Evolutionary conservation across 1,140 invertebrate species (phyloP).

Genomic region (Tenebrio molitor): DNA sequence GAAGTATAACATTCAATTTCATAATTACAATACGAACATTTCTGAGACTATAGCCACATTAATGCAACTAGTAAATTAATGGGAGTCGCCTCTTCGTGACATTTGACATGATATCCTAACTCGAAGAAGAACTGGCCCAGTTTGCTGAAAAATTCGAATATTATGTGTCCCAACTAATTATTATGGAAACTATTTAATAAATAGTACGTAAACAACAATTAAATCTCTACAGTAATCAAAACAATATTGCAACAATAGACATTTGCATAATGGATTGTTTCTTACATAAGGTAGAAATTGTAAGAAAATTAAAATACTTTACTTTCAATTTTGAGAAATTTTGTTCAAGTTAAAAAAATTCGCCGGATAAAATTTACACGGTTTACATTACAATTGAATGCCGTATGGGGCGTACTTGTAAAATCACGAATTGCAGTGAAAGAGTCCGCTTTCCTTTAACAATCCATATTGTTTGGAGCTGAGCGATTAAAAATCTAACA

Average conservation of each 20-base stretch:
- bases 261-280: conserved; percentile 40
- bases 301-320: conserved; percentile 37
- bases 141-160: conserved; percentile 17
- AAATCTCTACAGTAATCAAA: conserved; percentile 38
- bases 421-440: conserved; percentile 39
- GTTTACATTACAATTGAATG: conserved; percentile 34
- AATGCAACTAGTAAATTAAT: conserved; percentile 30
- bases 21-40: conserved; percentile 44
- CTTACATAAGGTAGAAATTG: conserved; percentile 36
- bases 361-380: conserved; percentile 28
- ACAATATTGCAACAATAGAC: conserved; percentile 35
- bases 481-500: conserved; percentile 3
- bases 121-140: conserved; percentile 1
- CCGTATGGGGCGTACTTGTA: conserved; percentile 27
- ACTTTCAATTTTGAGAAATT: conserved; percentile 41
- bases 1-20: conserved; percentile 48
- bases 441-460: conserved; percentile 33
- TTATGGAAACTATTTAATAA: conserved; percentile 37
- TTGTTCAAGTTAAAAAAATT: conserved; percentile 17
- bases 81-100: conserved; percentile 8
- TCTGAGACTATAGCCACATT: conserved; percentile 26
- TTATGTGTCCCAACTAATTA: conserved; percentile 17
- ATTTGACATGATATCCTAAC: conserved; percentile 26
- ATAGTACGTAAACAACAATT: conserved; percentile 39
- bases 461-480: conserved; percentile 32